Evolutionary conservation across 2,797 vertebrate genomes (phyloP).

Genomic region (Pempheris klunzingeri): DNA sequence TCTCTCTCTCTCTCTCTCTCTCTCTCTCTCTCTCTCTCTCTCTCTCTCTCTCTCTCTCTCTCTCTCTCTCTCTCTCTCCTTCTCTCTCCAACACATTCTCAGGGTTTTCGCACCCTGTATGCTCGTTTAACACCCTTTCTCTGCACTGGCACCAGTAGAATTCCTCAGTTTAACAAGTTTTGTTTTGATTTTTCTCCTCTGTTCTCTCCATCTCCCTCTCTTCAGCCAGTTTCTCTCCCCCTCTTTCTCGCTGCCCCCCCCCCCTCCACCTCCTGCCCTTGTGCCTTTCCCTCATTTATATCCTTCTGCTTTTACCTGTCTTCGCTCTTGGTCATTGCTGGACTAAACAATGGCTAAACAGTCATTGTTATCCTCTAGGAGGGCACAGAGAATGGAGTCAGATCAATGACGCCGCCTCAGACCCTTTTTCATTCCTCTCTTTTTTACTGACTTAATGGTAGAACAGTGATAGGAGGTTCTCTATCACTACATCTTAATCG

Average conservation of each 20-base stretch:
- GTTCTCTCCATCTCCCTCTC: neutral
- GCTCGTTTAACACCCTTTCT: slow-evolving; percentile 17
- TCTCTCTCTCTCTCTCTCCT: neutral
- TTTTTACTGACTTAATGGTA: neutral
- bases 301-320: slow-evolving; percentile 2
- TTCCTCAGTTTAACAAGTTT: slow-evolving; percentile 31
- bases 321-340: slow-evolving; percentile 14
- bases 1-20: neutral
- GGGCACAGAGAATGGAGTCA: neutral
- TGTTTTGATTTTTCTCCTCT: slow-evolving; percentile 21
- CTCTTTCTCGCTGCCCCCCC: neutral
- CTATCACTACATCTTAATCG: neutral
- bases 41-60: neutral
- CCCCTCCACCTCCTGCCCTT: neutral
- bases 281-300: neutral
- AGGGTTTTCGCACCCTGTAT: slow-evolving; percentile 33
- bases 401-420: neutral
- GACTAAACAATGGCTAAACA: neutral
- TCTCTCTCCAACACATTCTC: slow-evolving; percentile 13
- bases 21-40: neutral
- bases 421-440: neutral
- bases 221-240: neutral
- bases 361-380: neutral
- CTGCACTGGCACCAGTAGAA: neutral
- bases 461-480: neutral